phyloP scores from a whole-genome alignment of 2,113 vertebrate species.

The Siniperca knerii region DNA sequence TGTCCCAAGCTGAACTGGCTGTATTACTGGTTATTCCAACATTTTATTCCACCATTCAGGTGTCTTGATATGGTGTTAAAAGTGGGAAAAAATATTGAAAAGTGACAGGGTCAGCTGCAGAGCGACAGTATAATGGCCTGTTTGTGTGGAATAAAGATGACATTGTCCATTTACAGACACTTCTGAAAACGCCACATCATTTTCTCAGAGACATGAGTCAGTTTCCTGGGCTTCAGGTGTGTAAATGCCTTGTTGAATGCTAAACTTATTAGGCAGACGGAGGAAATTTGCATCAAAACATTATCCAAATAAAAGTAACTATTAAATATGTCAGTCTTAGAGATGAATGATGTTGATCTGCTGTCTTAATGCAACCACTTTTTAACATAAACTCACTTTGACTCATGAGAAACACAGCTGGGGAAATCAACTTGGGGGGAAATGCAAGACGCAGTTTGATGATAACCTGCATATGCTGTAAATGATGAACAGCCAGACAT shows the following conservation, averaged over 20 bases:
- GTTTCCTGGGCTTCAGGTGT: conserved; percentile 65
- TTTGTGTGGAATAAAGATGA: conserved; percentile 68
- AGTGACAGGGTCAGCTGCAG: conserved; percentile 2
- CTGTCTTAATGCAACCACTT: neutral
- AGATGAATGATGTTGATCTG: neutral
- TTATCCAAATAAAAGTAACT: neutral
- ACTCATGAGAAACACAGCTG: neutral
- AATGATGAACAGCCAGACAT: conserved; percentile 1
- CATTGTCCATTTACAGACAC: conserved; percentile 63
- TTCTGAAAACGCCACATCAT: conserved; percentile 52
- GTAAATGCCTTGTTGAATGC: conserved; percentile 4
- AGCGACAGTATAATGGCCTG: conserved; percentile 43
- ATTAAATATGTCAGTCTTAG: neutral
- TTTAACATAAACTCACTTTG: neutral
- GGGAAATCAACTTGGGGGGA: neutral
- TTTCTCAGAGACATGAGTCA: conserved; percentile 75
- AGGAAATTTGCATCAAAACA: conserved; percentile 17
- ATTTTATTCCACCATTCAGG: neutral
- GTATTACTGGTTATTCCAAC: neutral
- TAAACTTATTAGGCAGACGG: neutral
- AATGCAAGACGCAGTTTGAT: neutral
- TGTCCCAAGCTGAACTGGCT: neutral
- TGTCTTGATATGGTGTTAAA: neutral
- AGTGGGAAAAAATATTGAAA: neutral
- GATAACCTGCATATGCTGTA: neutral